These are phyloP conservation scores for Fratercula arctica DNA, from an alignment of 2,797 vertebrate genomes.

Conservation along the genomic window DNA sequence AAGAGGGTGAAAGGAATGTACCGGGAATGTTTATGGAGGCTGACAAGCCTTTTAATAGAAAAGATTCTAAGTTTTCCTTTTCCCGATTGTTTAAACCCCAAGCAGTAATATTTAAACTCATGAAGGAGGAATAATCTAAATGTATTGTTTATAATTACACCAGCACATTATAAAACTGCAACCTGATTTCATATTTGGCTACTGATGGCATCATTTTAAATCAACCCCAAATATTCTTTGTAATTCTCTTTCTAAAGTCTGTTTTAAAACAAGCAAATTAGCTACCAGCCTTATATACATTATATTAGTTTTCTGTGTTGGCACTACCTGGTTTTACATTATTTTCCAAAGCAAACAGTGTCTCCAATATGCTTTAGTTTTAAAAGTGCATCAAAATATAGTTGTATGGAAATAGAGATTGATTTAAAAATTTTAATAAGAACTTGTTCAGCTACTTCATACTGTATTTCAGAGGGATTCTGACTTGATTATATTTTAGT, in stretches of 20 bases:
- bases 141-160: background rate
- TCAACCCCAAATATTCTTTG: background rate
- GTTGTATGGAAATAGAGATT: background rate
- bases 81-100: background rate
- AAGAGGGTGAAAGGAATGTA: constrained; percentile 44
- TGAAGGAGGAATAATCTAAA: background rate
- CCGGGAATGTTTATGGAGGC: background rate
- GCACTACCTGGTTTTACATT: background rate
- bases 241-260: background rate
- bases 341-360: background rate
- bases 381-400: background rate
- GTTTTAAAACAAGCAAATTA: background rate
- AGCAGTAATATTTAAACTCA: background rate
- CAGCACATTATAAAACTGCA: background rate
- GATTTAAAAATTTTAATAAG: background rate
- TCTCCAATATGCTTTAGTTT: background rate
- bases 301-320: background rate
- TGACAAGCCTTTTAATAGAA: background rate
- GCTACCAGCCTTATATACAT: background rate
- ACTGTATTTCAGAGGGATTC: background rate
- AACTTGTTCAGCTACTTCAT: background rate
- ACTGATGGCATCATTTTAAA: constrained; percentile 14
- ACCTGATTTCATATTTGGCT: constrained; percentile 14
- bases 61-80: background rate
- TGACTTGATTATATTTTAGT: background rate